Conservation (phyloP, 2,888 invertebrate genomes). For the Itoplectis maculator region DNA sequence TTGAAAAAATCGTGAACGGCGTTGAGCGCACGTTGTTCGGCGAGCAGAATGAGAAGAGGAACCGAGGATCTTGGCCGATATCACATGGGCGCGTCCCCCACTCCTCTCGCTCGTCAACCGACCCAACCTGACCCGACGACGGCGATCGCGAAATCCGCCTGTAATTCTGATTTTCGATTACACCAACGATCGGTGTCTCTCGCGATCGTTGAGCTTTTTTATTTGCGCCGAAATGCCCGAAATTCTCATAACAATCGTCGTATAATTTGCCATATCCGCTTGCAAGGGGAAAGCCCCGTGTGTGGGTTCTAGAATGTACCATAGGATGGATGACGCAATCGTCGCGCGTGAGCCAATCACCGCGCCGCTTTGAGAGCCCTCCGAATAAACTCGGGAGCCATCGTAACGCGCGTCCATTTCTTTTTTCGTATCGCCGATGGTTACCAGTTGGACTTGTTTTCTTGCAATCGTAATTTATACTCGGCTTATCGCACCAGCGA, state of each 20-base stretch:
- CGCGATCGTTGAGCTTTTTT: slow-evolving; percentile 13
- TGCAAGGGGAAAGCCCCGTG: slow-evolving; percentile 29
- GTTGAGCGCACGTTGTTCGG: slow-evolving; percentile 76
- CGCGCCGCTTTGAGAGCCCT: slow-evolving; percentile 21
- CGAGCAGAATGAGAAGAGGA: slow-evolving; percentile 69
- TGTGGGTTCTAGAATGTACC: slow-evolving; percentile 74
- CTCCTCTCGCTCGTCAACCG: slow-evolving; percentile 10
- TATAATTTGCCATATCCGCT: slow-evolving; percentile 9
- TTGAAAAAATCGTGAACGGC: slow-evolving; percentile 75
- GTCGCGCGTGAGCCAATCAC: slow-evolving; percentile 67
- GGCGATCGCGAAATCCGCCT: slow-evolving; percentile 22
- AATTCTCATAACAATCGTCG: neutral
- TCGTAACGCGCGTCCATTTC: neutral
- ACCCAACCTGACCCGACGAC: slow-evolving; percentile 62
- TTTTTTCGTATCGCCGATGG: slow-evolving; percentile 2
- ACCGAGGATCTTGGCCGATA: slow-evolving; percentile 58
- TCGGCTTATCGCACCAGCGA: slow-evolving; percentile 23
- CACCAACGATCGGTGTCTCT: slow-evolving; percentile 39
- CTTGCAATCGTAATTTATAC: slow-evolving; percentile 35
- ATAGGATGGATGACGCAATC: slow-evolving; percentile 72
- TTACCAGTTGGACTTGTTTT: neutral
- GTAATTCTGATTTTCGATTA: slow-evolving; percentile 29
- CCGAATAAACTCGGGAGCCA: slow-evolving; percentile 20
- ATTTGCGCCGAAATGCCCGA: neutral
- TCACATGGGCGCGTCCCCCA: slow-evolving; percentile 63